These are phyloP conservation scores for Trachelus tabidus DNA, from an alignment of 2,888 invertebrate species.

Conservation along the genomic window DNA sequence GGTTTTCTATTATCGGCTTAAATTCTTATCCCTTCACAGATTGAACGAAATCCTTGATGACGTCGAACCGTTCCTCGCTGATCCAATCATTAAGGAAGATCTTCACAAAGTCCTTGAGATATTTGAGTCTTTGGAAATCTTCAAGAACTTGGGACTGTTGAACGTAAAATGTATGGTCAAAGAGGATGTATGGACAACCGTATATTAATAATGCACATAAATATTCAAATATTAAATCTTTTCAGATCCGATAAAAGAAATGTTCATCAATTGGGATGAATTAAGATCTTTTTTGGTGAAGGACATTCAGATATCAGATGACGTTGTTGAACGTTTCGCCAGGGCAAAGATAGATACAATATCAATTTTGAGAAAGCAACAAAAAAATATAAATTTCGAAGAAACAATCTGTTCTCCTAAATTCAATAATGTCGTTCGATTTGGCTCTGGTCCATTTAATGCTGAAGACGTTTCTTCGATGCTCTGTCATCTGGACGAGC, in stretches of 20 bases:
- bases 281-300: slow-evolving; percentile 49
- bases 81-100: slow-evolving; percentile 62
- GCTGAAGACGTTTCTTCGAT: slow-evolving; percentile 63
- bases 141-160: slow-evolving; percentile 66
- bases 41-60: slow-evolving; percentile 67
- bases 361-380: slow-evolving; percentile 54
- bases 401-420: slow-evolving; percentile 57
- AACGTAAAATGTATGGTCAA: slow-evolving; percentile 67
- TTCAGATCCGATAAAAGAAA: slow-evolving; percentile 51
- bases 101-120: slow-evolving; percentile 64
- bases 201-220: slow-evolving; percentile 8
- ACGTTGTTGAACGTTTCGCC: slow-evolving; percentile 43
- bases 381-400: slow-evolving; percentile 46
- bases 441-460: slow-evolving; percentile 38
- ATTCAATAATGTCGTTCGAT: slow-evolving; percentile 51
- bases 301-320: slow-evolving; percentile 43
- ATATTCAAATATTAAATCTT: slow-evolving; percentile 51
- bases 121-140: slow-evolving; percentile 64
- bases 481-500: slow-evolving; percentile 67
- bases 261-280: slow-evolving; percentile 59
- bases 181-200: not conserved
- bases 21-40: slow-evolving; percentile 52
- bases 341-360: slow-evolving; percentile 55
- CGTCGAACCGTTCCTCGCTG: slow-evolving; percentile 65
- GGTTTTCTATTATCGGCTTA: not conserved